phyloP scores from a whole-genome alignment of 1,140 invertebrate species.

The Rhysida immarginata region DNA sequence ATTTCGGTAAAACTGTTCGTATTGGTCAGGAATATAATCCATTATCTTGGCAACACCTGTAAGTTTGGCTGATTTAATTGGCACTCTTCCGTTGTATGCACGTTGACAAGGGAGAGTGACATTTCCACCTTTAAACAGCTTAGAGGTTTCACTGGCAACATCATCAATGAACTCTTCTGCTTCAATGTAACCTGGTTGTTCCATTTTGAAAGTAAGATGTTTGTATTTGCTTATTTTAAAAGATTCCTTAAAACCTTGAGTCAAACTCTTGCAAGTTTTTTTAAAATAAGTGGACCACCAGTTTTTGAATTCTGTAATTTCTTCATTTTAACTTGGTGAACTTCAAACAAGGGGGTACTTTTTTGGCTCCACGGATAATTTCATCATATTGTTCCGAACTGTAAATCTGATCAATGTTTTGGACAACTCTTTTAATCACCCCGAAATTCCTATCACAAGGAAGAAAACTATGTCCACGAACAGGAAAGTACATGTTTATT shows the following conservation, averaged over 20 bases:
- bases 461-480: conserved; percentile 23
- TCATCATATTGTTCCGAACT: background rate
- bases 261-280: background rate
- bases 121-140: background rate
- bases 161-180: background rate
- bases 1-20: background rate
- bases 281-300: background rate
- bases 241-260: background rate
- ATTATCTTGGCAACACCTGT: background rate
- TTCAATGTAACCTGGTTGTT: background rate
- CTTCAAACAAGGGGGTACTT: background rate
- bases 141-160: background rate
- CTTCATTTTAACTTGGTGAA: background rate
- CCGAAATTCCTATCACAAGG: conserved; percentile 23
- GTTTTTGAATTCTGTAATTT: background rate
- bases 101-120: background rate
- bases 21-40: too few species aligned
- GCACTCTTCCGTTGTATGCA: background rate
- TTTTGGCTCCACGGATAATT: background rate
- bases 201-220: background rate
- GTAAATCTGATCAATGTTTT: background rate
- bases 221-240: background rate
- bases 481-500: conserved; percentile 15
- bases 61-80: background rate
- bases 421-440: conserved; percentile 17